Conservation (phyloP, 2,888 invertebrate species). For the Melipona bicolor region DNA sequence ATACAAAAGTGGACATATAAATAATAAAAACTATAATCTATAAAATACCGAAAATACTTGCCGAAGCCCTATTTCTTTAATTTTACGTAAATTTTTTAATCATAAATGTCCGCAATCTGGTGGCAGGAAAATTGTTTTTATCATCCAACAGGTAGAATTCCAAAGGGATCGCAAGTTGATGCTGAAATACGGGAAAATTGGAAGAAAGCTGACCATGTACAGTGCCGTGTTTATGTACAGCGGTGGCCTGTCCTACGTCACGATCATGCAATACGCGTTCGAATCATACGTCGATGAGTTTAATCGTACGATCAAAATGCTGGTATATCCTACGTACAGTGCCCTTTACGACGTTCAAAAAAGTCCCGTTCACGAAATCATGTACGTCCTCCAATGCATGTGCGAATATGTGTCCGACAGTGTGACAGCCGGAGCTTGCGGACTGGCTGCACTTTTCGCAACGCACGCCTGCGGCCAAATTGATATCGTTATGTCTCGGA, state of each 20-base stretch:
- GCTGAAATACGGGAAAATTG: constrained; percentile 68
- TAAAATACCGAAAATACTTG: too few species aligned
- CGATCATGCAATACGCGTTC: constrained; percentile 39
- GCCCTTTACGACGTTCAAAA: constrained; percentile 65
- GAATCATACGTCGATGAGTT: neutral
- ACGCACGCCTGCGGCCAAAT: constrained; percentile 68
- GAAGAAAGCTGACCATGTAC: constrained; percentile 62
- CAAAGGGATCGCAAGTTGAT: constrained; percentile 62
- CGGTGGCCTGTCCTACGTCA: constrained; percentile 53
- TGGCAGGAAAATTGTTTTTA: too few species aligned
- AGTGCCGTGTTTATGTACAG: constrained; percentile 61
- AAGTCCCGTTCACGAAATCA: constrained; percentile 72
- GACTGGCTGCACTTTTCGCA: constrained; percentile 63
- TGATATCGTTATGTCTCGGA: constrained; percentile 49
- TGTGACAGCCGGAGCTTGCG: constrained; percentile 63
- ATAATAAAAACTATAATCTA: too few species aligned
- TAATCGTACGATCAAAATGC: constrained; percentile 65
- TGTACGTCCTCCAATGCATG: constrained; percentile 69
- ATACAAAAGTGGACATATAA: too few species aligned
- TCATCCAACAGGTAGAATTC: constrained; percentile 46
- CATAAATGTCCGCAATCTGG: too few species aligned
- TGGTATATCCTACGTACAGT: constrained; percentile 66
- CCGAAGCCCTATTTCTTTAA: too few species aligned
- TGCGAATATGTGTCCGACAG: constrained; percentile 68
- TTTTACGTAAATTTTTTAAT: too few species aligned